Conservation (phyloP, 2,797 vertebrate genomes). For the Macropodus opercularis region DNA sequence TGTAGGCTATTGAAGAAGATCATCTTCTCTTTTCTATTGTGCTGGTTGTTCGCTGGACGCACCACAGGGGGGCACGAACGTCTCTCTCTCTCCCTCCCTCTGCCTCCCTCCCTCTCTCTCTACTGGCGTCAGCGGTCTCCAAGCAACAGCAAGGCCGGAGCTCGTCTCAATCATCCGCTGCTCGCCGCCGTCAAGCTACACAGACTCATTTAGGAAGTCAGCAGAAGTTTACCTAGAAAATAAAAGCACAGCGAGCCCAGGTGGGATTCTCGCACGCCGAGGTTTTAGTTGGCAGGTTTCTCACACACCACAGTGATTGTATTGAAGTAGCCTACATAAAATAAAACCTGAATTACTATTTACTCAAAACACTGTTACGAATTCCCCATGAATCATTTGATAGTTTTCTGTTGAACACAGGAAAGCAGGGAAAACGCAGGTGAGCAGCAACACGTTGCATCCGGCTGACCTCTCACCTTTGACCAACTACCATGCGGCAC, state of each 20-base stretch:
- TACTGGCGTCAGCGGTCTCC: slow-evolving; percentile 81
- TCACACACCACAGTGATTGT: too few species aligned
- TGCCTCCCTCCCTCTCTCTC: neutral
- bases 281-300: too few species aligned
- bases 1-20: neutral
- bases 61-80: slow-evolving; percentile 70
- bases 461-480: neutral
- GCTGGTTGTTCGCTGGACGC: slow-evolving; percentile 14
- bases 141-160: slow-evolving; percentile 73
- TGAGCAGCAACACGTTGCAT: neutral
- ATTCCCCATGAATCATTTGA: too few species aligned
- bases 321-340: too few species aligned
- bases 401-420: neutral
- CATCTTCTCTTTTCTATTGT: slow-evolving; percentile 7
- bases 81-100: slow-evolving; percentile 28
- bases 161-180: slow-evolving; percentile 49
- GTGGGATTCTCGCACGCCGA: neutral
- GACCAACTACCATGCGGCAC: too few species aligned
- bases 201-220: slow-evolving; percentile 6
- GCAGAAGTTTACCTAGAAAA: slow-evolving; percentile 4
- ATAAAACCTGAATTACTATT: too few species aligned
- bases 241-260: slow-evolving; percentile 25
- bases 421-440: too few species aligned
- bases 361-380: too few species aligned
- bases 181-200: slow-evolving; percentile 39